Evolutionary conservation across 2,888 invertebrate genomes (phyloP), one percentile per base, ranked within the genome.

Genomic region (Carabus problematicus): DNA sequence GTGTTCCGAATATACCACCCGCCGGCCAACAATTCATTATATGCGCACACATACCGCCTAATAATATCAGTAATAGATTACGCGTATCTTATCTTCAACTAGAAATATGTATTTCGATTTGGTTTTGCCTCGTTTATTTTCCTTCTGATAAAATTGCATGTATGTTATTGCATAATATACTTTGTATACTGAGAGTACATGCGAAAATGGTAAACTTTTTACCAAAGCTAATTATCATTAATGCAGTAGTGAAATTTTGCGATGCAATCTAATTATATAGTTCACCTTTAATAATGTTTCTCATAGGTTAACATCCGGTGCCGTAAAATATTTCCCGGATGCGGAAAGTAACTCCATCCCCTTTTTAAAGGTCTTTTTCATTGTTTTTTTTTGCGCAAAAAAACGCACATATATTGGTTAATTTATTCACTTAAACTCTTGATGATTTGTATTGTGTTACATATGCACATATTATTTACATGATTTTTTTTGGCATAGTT

Each of bases 271-370:
- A 60, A 60, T 60, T 60, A 60, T 29, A 45, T 60, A 19, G 60
- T 60, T 60, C 60, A 43, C 60, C 60, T 60, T 60, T 60, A 60
- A 60, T 60, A 60, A 60, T 45, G 60, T 45, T 12, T 39, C 29
- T 6, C 18, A 43, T 14, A 42, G 29, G 29, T 29, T 29, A n/a
- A 43, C 43, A 43, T 60, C 9, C 60, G 60, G 43, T 43, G 18
- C 43, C 60, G 45, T 60, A 42, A 60, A 60, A 60, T 16, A 43
- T 60, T 42, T 42, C 43, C 60, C 43, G 60, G 60, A 60, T 42
- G 43, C 45, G 12, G 43, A 29, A 29, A 60, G 43, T 60, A 45
- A 60, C 45, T 60, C 45, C 43, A 42, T 8, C 12, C 42, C 42
- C 12, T 60, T 43, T 43, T 60, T 45, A 45, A 60, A 60, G 60